Base-by-base conservation (phyloP, 2,797 vertebrate genomes). In the Scarus forsteni region DNA sequence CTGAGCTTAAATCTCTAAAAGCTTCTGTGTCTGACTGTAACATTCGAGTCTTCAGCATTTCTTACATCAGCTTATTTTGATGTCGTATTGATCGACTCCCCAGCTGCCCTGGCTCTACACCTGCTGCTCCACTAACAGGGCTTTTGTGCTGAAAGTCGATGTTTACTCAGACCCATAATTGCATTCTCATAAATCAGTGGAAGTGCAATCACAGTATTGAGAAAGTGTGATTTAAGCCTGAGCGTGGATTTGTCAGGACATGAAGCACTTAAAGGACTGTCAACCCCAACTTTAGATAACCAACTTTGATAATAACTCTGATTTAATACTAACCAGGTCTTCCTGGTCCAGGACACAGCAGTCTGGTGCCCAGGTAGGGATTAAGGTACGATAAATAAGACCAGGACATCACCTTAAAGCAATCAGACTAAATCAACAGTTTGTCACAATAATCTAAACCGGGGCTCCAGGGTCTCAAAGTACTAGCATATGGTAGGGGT, bases 141-240 rank as follows among this genome's bases (percentile, higher is more conserved):
- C 14, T 27, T 18, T 35, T 65, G 60, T 66, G 53, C 42, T 72
- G 40, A 51, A 52, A 34, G 45, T 62, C 27, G 10, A 65, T 70
- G 64, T 80, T 85, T 69, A 46, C 61, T 60, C 15, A 51, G 43
- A 73, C 58, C 64, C 60, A 61, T 83, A 81, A 86, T 81, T 77
- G 65, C 66, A 53, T 70, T 70, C 68, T 66, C 73, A 76, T 85
- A 74, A 86, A 86, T 87, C 56, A 46, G 16, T 35, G 62, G n/a
- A 72, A 62, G 69, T 52, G 64, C 66, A 75, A 60, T 74, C 72
- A 51, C 51, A 68, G 40, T 64, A 86, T 70, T 68, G 74, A 72
- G 58, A 57, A 49, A 49, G 42, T 66, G 45, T 71, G 70, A 81
- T 81, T 79, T 62, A 77, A 38, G 6, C 44, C 40, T 46, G 16